These are phyloP conservation scores for Eulemur coronatus DNA, from an alignment of 2,797 vertebrate species.

Conservation along the genomic window DNA sequence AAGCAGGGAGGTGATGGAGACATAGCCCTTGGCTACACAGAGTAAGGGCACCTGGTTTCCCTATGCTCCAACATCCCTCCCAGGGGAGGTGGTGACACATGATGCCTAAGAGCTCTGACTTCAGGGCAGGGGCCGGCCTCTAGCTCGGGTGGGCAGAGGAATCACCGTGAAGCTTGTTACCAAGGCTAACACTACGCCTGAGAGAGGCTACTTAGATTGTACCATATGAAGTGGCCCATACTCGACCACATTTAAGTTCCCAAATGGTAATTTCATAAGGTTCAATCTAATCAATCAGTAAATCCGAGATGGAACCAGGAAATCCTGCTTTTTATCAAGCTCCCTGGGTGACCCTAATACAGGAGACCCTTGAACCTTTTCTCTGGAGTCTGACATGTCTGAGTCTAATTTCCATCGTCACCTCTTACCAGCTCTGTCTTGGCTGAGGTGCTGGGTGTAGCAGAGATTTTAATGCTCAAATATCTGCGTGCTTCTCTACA, in stretches of 20 bases:
- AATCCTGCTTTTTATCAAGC: not conserved
- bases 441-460: rapidly evolving
- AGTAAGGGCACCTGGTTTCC: not conserved
- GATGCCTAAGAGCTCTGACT: not conserved
- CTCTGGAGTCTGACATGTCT: not conserved
- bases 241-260: too few relatives aligned
- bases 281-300: not conserved
- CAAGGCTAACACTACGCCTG: not conserved
- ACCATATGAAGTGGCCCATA: not conserved
- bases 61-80: not conserved
- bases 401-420: not conserved
- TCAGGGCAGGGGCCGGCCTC: too few relatives aligned
- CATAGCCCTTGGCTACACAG: not conserved
- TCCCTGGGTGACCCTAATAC: not conserved
- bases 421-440: not conserved
- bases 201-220: not conserved
- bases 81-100: not conserved
- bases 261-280: not conserved
- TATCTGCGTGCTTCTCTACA: too few relatives aligned
- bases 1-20: not conserved
- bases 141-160: not conserved
- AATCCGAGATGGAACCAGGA: not conserved
- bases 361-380: too few relatives aligned
- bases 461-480: not conserved
- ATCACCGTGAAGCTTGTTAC: not conserved